A percentile compares a stretch with the other conserved stretches of the same genome.
Evolutionary conservation across 2,888 invertebrate genomes (phyloP).

Genomic region (Scelioninae gen. 2): DNA sequence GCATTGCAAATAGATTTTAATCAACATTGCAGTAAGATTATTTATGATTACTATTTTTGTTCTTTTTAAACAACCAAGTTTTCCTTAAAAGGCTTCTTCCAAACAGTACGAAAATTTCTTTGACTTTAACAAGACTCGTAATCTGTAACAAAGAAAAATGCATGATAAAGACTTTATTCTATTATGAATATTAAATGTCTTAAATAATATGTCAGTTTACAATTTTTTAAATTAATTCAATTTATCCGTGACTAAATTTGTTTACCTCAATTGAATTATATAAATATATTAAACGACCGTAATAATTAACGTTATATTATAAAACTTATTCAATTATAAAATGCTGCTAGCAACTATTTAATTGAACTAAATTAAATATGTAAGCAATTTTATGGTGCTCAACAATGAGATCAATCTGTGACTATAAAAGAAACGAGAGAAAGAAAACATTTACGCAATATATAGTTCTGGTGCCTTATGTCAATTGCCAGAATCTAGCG

Average conservation of each 20-base stretch:
- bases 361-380: no score
- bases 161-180: not conserved
- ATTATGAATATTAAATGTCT: not conserved
- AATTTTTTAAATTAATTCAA: not conserved
- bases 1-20: no score
- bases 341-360: not conserved
- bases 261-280: slow-evolving; percentile 1
- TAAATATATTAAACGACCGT: slow-evolving; percentile 6
- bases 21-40: no score
- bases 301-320: not conserved
- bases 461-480: not conserved
- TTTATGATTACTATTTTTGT: no score
- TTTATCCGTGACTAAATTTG: not conserved
- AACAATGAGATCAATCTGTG: no score
- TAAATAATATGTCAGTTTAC: not conserved
- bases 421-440: no score
- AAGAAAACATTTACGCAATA: not conserved
- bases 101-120: not conserved
- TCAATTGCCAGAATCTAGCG: no score
- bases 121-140: slow-evolving; percentile 13
- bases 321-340: not conserved
- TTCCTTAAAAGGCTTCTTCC: slow-evolving; percentile 2
- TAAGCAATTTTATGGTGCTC: no score
- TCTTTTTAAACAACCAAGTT: not conserved
- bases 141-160: slow-evolving; percentile 22